Percentiles rank a stretch among this genome's conserved stretches.
These are phyloP conservation scores for Sebastes aleutianus DNA, from an alignment of 2,797 vertebrate species.

Conservation along the genomic window DNA sequence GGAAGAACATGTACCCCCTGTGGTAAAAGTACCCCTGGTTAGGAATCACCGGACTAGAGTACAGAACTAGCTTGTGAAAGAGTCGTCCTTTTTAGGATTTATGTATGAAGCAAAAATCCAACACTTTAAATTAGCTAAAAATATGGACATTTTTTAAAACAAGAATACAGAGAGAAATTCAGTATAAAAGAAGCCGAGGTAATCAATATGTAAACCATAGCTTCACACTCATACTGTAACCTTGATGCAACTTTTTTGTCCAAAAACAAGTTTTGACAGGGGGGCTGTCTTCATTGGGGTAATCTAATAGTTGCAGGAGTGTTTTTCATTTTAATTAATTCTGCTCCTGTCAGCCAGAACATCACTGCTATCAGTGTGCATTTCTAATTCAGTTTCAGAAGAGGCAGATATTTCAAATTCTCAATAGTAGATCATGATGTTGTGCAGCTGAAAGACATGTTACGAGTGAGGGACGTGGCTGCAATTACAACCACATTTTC, in stretches of 20 bases:
- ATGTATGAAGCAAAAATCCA: not conserved
- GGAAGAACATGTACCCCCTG: not conserved
- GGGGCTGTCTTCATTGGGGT: not conserved
- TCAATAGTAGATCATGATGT: not conserved
- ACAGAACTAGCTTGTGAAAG: not conserved
- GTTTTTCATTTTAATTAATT: slow-evolving; percentile 13
- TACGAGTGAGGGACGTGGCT: not conserved
- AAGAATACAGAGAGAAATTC: not conserved
- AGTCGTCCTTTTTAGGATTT: not conserved
- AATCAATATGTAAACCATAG: not conserved
- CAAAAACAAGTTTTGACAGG: not conserved
- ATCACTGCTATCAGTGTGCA: not conserved
- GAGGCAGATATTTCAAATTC: not conserved
- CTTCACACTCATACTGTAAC: not conserved
- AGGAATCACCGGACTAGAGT: not conserved
- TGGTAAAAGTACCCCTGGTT: not conserved
- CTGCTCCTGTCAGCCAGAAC: not conserved
- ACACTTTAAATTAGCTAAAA: not conserved
- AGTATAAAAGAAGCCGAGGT: not conserved
- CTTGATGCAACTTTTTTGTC: not conserved
- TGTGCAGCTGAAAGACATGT: not conserved
- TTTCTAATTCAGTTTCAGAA: not conserved
- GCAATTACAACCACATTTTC: not conserved
- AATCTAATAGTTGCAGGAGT: not conserved
- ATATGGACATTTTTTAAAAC: not conserved